Evolutionary conservation across 2,888 invertebrate species (phyloP).

Genomic region (Caenorhabditis doughertyi): DNA sequence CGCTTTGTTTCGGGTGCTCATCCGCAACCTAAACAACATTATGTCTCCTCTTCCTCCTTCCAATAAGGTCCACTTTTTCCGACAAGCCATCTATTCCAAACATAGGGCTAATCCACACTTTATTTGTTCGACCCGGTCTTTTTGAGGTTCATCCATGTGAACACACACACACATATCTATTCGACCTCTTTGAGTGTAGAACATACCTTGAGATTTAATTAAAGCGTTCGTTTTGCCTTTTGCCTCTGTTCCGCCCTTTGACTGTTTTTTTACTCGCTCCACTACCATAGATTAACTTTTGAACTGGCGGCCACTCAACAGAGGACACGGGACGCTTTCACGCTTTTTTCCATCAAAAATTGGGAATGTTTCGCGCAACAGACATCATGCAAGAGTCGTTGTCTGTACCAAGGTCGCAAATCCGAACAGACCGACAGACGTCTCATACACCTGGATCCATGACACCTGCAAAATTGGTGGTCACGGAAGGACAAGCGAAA

Average conservation of each 20-base stretch:
- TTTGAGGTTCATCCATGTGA: conserved; percentile 59
- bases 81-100: conserved; percentile 50
- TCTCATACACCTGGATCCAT: conserved; percentile 64
- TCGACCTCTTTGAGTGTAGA: neutral
- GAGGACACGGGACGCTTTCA: conserved; percentile 29
- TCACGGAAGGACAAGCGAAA: conserved; percentile 21
- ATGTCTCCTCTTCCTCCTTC: conserved; percentile 28
- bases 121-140: conserved; percentile 58
- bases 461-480: conserved; percentile 59
- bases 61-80: conserved; percentile 55
- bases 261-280: conserved; percentile 36
- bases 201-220: conserved; percentile 54
- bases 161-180: conserved; percentile 24
- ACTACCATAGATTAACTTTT: conserved; percentile 61
- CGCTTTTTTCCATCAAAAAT: conserved; percentile 56
- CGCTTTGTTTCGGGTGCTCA: conserved; percentile 33
- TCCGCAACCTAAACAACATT: conserved; percentile 55
- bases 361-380: conserved; percentile 63
- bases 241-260: conserved; percentile 34
- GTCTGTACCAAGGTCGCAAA: conserved; percentile 58
- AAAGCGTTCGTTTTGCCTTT: conserved; percentile 45
- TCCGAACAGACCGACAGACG: conserved; percentile 57
- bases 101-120: conserved; percentile 61
- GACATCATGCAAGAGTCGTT: conserved; percentile 26
- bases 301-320: conserved; percentile 23